Percentiles rank a stretch among this genome's conserved stretches.
Evolutionary conservation across 1,140 invertebrate species (phyloP).

Genomic region (Hypothenemus hampei): DNA sequence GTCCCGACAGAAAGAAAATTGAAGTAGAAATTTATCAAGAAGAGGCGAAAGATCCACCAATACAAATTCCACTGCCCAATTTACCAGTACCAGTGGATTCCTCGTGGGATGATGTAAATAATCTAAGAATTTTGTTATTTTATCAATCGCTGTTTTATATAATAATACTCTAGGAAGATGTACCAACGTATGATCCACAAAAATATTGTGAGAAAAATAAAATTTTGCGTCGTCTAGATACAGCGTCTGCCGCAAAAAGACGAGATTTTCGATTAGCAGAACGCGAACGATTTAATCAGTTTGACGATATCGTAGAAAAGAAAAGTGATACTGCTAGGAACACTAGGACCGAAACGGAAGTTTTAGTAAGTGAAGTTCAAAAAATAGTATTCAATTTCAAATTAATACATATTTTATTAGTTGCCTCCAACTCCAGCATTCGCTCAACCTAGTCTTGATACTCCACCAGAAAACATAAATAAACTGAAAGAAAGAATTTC

Average conservation of each 20-base stretch:
- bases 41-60: neutral
- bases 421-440: too few relatives aligned
- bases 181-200: constrained; percentile 17
- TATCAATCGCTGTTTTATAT: neutral
- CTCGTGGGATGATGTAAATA: constrained; percentile 20
- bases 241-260: constrained; percentile 3
- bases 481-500: too few relatives aligned
- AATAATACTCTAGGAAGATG: neutral
- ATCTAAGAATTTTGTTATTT: neutral
- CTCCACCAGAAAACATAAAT: too few relatives aligned
- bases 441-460: too few relatives aligned
- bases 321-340: too few relatives aligned
- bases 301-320: too few relatives aligned
- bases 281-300: constrained; percentile 1
- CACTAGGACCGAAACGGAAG: too few relatives aligned
- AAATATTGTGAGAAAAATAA: constrained; percentile 14
- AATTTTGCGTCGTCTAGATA: constrained; percentile 16
- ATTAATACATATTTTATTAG: too few relatives aligned
- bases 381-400: too few relatives aligned
- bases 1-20: constrained; percentile 7
- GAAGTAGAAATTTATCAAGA: constrained; percentile 8
- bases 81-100: constrained; percentile 12
- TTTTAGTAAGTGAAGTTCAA: too few relatives aligned
- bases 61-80: neutral
- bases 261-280: constrained; percentile 6